Conservation (phyloP, 2,797 vertebrate genomes). For the Myiothlypis coronata region DNA sequence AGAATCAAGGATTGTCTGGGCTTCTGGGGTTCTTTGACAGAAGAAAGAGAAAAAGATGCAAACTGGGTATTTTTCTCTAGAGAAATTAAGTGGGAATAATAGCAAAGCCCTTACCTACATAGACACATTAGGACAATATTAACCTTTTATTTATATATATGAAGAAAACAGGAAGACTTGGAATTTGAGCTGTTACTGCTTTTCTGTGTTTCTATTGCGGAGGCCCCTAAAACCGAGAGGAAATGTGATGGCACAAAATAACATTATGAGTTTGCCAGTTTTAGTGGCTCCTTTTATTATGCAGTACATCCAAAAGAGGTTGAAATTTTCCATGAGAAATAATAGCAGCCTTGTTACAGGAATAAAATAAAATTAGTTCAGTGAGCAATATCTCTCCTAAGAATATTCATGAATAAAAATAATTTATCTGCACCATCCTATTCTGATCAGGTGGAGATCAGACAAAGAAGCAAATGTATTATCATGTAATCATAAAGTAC, state of each 20-base stretch:
- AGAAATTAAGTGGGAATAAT: not conserved
- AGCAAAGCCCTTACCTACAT: not conserved
- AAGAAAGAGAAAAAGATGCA: not conserved
- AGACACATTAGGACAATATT: not conserved
- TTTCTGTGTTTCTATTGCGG: not conserved
- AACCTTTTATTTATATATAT: not conserved
- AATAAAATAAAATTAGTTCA: not conserved
- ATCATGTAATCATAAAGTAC: not conserved
- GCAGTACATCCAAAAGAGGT: not conserved
- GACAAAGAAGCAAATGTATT: not conserved
- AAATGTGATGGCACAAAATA: not conserved
- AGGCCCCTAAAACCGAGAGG: not conserved
- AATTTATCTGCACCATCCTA: not conserved
- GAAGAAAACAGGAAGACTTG: not conserved
- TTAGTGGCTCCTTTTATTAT: not conserved
- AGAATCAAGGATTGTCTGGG: not conserved
- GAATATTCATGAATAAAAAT: not conserved
- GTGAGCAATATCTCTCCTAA: not conserved
- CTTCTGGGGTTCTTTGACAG: not conserved
- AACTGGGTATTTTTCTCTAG: not conserved
- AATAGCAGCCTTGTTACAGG: not conserved
- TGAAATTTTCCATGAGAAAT: not conserved
- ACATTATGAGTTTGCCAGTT: not conserved
- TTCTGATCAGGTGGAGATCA: not conserved
- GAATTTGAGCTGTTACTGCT: not conserved